A percentile compares a stretch with the other conserved stretches of the same genome.
These are phyloP conservation scores for Gopherus evgoodei DNA, from an alignment of 2,113 vertebrate species.

Conservation along the genomic window DNA sequence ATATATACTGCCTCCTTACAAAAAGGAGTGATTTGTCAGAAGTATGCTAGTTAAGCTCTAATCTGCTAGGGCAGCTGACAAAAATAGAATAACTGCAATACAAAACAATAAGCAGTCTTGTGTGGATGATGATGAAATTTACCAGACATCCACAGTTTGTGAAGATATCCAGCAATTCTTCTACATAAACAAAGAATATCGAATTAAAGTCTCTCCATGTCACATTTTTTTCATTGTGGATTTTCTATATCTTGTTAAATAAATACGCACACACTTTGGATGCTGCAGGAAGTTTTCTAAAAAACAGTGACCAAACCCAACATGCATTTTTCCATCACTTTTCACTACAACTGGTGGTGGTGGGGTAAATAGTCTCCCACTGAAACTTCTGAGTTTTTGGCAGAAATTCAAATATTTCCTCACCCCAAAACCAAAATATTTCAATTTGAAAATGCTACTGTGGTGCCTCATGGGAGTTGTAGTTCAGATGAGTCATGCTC, in stretches of 20 bases:
- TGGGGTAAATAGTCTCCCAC: background rate
- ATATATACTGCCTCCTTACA: constrained; percentile 55
- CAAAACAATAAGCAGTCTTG: constrained; percentile 34
- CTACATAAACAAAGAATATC: background rate
- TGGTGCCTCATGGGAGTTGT: background rate
- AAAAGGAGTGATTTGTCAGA: constrained; percentile 54
- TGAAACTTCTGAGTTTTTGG: background rate
- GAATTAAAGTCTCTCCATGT: background rate
- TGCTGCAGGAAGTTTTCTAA: background rate
- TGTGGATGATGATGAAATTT: background rate
- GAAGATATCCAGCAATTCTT: background rate
- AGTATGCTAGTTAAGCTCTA: constrained; percentile 52
- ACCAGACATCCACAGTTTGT: constrained; percentile 9
- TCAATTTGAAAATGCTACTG: rapidly evolving
- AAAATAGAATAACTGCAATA: constrained; percentile 64
- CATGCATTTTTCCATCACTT: background rate
- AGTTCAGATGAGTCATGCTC: background rate
- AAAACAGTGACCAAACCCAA: background rate
- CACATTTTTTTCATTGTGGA: rapidly evolving
- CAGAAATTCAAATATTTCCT: background rate
- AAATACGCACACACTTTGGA: background rate
- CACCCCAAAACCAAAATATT: background rate
- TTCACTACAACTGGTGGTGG: background rate
- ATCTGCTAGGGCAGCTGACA: constrained; percentile 52
- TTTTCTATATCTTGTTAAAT: background rate